These are phyloP conservation scores for Dasyurus viverrinus DNA, from an alignment of 2,113 vertebrate genomes.

Conservation along the genomic window DNA sequence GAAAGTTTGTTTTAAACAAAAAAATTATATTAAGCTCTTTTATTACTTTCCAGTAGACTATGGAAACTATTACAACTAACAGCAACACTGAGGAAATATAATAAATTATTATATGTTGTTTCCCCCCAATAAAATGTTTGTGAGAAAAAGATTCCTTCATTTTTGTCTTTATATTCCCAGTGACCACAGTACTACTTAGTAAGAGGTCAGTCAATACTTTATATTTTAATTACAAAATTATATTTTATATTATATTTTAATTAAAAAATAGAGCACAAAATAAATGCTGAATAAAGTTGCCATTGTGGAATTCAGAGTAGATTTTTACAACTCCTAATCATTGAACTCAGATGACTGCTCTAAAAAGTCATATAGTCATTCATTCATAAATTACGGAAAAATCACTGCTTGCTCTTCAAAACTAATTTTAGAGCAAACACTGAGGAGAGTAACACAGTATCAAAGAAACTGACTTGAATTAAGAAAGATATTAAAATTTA, in stretches of 20 bases:
- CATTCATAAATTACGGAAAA: not conserved
- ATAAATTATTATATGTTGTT: not conserved
- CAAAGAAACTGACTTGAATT: constrained; percentile 9
- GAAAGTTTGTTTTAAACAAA: constrained; percentile 1
- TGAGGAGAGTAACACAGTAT: constrained; percentile 16
- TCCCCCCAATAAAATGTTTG: not conserved
- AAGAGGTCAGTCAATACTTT: not conserved
- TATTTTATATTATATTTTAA: constrained; percentile 42
- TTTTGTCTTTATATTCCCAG: not conserved
- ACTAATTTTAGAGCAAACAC: constrained; percentile 25
- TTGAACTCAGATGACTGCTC: not conserved
- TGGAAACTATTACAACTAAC: not conserved
- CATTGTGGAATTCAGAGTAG: constrained; percentile 38
- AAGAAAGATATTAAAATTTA: not conserved
- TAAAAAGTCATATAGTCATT: not conserved
- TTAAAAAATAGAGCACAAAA: constrained; percentile 6
- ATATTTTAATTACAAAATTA: constrained; percentile 14
- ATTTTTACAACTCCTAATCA: constrained; percentile 4
- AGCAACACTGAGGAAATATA: not conserved
- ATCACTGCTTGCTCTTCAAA: not conserved
- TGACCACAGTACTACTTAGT: constrained; percentile 9
- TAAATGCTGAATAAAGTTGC: constrained; percentile 7
- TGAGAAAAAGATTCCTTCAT: not conserved
- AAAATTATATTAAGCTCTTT: not conserved
- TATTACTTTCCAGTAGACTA: constrained; percentile 19